These are phyloP conservation scores for Pseudomyrmex pallidus DNA, from an alignment of 1,140 invertebrate genomes.

Conservation along the genomic window DNA sequence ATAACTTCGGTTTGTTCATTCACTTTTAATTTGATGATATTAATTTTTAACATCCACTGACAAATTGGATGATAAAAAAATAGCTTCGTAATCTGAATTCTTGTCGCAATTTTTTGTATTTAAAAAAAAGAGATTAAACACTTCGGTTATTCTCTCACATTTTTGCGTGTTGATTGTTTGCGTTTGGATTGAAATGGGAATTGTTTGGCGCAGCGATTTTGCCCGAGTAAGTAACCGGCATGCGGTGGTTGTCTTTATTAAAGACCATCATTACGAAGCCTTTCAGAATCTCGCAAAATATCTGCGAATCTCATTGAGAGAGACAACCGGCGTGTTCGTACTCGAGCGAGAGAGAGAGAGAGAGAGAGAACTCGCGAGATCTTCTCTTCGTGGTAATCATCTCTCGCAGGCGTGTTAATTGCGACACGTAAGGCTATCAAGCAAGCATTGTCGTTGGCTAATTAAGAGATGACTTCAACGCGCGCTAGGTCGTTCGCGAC, in stretches of 20 bases:
- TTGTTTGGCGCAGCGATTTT: not conserved
- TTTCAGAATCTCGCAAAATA: conserved; percentile 24
- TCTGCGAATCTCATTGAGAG: conserved; percentile 33
- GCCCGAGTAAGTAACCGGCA: not conserved
- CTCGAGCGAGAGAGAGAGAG: not conserved
- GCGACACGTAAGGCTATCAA: conserved; percentile 82
- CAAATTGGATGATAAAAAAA: not conserved
- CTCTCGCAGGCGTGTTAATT: conserved; percentile 76
- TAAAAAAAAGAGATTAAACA: not conserved
- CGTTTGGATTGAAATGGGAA: not conserved
- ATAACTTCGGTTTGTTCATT: not conserved
- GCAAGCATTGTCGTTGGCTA: conserved; percentile 79
- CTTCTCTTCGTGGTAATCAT: conserved; percentile 56
- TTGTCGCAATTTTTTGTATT: not conserved
- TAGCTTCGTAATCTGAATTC: not conserved
- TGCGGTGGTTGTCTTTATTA: conserved; percentile 11
- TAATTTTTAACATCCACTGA: not conserved
- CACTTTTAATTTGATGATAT: too few species aligned
- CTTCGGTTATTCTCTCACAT: not conserved
- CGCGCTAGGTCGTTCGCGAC: conserved; percentile 58
- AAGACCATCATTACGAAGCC: not conserved
- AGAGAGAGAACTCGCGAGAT: conserved; percentile 39
- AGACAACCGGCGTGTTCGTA: not conserved
- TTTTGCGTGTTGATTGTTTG: not conserved
- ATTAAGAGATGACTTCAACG: conserved; percentile 82